These are phyloP conservation scores for Cotesia glomerata DNA, from an alignment of 1,140 invertebrate species.

Conservation along the genomic window DNA sequence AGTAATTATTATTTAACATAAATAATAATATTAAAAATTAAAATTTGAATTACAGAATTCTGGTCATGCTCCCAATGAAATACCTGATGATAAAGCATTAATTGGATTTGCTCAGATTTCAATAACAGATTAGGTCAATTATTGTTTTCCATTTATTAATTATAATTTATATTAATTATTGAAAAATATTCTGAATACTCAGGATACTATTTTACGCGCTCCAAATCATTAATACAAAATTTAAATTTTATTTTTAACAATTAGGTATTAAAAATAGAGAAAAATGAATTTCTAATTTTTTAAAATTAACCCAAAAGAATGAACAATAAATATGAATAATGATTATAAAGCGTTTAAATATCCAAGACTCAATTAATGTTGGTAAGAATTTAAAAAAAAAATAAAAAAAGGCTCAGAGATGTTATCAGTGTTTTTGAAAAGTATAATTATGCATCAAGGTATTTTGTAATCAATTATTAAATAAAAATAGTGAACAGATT, in stretches of 20 bases:
- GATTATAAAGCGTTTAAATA: slow-evolving; percentile 11
- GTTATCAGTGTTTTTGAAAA: slow-evolving; percentile 15
- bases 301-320: neutral
- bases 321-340: slow-evolving; percentile 7
- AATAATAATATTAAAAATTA: neutral
- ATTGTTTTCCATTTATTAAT: slow-evolving; percentile 11
- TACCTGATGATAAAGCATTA: slow-evolving; percentile 90
- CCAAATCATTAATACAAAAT: slow-evolving; percentile 9
- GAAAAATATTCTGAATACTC: slow-evolving; percentile 32
- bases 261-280: slow-evolving; percentile 17
- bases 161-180: neutral
- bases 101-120: slow-evolving; percentile 97
- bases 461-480: slow-evolving; percentile 11
- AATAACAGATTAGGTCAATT: slow-evolving; percentile 75
- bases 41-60: slow-evolving; percentile 75
- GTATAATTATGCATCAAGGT: slow-evolving; percentile 2
- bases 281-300: neutral
- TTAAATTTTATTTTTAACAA: slow-evolving; percentile 21
- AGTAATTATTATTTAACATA: slow-evolving; percentile 3
- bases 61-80: slow-evolving; percentile 79
- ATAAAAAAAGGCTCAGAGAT: slow-evolving; percentile 36
- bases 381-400: slow-evolving; percentile 20
- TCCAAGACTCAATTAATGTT: neutral
- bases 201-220: slow-evolving; percentile 36
- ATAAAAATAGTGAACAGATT: neutral